Evolutionary conservation across 2,113 vertebrate genomes (phyloP), one percentile per base, ranked within the genome.

Genomic region (Notothenia coriiceps): DNA sequence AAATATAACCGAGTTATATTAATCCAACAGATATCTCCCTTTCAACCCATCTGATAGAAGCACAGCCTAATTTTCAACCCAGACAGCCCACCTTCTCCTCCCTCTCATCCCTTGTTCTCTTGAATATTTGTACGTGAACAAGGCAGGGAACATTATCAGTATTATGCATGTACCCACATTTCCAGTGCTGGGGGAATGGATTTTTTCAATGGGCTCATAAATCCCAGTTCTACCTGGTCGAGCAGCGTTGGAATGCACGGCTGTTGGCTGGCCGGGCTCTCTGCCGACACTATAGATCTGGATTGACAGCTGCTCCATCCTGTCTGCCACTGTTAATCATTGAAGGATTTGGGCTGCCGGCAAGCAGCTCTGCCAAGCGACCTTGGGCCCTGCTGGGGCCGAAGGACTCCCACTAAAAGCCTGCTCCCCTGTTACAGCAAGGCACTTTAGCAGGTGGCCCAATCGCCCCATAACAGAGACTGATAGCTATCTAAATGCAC

Each of bases 281-380:
- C 84, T 82, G 85, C 83, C 40, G 5, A 63, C 70, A 70, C 59
- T 59, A 69, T 92, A 91, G 83, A 92, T 93, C 85, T 87, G 66
- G 90, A 92, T 92, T 95, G 94, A 93, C 93, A 91, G 92, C 91
- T 91, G 83, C 80, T 91, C 89, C 76, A 55, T 89, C 83, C 78
- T 87, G 86, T 88, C 89, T 91, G 91, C 92, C 88, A 72, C 77
- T 88, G 89, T 94, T 94, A 93, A 94, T 94, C 91, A 94, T 80
- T 43, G 82, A 89, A 88, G 89, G 86, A 89, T 92, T 91, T 84
- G 61, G 74, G 87, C 74, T 83, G 86, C 79, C 67, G 64, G 77
- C 66, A 25, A 73, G 76, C 67, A 51, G 72, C 81, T 79, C 75
- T 89, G 91, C 80, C 87, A 80, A 81, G 89, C 77, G 90, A 94